These are phyloP conservation scores for Suricata suricatta DNA, from an alignment of 2,113 vertebrate species.

Conservation along the genomic window DNA sequence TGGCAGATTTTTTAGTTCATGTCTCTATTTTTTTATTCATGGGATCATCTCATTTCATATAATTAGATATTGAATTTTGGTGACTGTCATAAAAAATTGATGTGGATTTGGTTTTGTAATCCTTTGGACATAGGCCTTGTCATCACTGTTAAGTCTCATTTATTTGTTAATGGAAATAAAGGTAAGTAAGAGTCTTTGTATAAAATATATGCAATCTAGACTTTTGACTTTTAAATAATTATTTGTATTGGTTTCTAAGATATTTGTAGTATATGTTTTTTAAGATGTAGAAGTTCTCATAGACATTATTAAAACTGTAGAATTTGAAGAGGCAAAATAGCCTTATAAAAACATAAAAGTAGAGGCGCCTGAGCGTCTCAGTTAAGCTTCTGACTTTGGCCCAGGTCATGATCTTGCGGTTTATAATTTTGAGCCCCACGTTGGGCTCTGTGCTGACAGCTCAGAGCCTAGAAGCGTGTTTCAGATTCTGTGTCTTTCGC, in stretches of 20 bases:
- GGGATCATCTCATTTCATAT: background rate
- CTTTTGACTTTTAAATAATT: background rate
- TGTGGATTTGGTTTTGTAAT: constrained; percentile 23
- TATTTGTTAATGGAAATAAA: constrained; percentile 30
- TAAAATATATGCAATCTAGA: constrained; percentile 22
- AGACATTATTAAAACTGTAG: background rate
- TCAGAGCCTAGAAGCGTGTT: too few species aligned
- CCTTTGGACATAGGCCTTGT: background rate
- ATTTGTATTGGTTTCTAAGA: constrained; percentile 15
- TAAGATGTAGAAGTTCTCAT: constrained; percentile 42
- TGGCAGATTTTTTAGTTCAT: background rate
- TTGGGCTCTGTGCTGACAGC: too few species aligned
- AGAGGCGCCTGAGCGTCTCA: too few species aligned
- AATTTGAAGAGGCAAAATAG: constrained; percentile 12
- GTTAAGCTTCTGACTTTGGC: too few species aligned
- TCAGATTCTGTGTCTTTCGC: too few species aligned
- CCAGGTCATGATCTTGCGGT: too few species aligned
- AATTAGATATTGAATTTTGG: constrained; percentile 37
- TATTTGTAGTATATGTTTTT: background rate
- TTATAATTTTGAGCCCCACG: too few species aligned
- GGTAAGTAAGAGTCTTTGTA: background rate
- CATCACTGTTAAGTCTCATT: constrained; percentile 2
- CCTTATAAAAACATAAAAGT: constrained; percentile 35
- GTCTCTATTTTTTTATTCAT: constrained; percentile 19
- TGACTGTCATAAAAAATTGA: background rate